Percentiles rank a stretch among this genome's conserved stretches.
These are phyloP conservation scores for Chelonoidis abingdonii DNA, from an alignment of 2,113 vertebrate species.

Conservation along the genomic window DNA sequence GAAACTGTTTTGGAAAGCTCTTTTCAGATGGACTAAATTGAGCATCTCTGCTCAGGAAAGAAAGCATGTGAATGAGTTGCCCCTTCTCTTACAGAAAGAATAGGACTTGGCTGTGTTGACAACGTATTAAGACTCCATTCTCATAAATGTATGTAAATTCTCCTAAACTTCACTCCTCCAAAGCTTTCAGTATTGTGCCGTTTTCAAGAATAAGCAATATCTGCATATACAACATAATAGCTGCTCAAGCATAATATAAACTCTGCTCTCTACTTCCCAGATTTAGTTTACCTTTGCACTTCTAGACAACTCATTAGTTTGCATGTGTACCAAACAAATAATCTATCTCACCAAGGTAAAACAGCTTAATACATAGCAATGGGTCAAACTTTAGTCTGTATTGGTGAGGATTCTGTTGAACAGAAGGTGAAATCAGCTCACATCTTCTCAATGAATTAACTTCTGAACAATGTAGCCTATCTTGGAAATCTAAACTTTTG, in stretches of 20 bases:
- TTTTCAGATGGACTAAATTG: neutral
- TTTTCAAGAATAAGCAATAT: neutral
- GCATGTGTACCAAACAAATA: neutral
- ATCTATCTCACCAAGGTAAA: neutral
- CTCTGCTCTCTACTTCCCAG: neutral
- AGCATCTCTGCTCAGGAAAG: neutral
- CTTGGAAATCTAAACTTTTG: neutral
- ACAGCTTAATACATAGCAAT: neutral
- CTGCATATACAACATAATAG: fast-evolving
- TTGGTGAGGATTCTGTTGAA: neutral
- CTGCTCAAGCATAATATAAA: neutral
- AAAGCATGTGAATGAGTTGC: fast-evolving
- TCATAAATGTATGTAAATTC: fast-evolving
- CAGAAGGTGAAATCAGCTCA: neutral
- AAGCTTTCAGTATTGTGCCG: neutral
- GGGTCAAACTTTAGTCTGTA: neutral
- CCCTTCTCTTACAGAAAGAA: neutral
- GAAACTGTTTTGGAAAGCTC: neutral
- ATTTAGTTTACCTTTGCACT: neutral
- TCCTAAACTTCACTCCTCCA: fast-evolving
- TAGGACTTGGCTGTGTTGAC: neutral
- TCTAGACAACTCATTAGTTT: neutral
- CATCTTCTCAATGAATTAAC: neutral
- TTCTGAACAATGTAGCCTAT: neutral
- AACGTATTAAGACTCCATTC: neutral